These are phyloP conservation scores for Martes martes DNA, from an alignment of 2,113 vertebrate genomes.

Conservation along the genomic window DNA sequence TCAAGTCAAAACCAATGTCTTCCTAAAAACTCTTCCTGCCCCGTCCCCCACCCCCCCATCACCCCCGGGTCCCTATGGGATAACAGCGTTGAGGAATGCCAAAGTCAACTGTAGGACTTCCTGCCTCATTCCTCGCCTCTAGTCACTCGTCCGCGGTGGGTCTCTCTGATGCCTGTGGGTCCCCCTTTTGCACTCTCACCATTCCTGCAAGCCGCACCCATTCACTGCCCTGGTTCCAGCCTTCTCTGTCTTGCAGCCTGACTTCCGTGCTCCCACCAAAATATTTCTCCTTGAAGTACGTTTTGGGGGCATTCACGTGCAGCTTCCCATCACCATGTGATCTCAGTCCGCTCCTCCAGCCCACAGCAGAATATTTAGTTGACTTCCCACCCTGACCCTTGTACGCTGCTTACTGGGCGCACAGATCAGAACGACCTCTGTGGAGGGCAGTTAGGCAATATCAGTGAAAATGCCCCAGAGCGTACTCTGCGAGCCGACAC, in stretches of 20 bases:
- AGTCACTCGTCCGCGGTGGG: background rate
- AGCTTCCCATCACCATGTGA: background rate
- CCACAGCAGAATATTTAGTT: background rate
- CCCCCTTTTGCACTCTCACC: accelerated
- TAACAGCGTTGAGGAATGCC: accelerated
- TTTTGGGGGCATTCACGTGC: background rate
- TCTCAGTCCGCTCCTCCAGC: background rate
- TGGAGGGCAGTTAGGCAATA: background rate
- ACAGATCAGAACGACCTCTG: background rate
- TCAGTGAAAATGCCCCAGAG: background rate
- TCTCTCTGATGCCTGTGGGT: background rate
- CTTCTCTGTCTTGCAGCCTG: background rate
- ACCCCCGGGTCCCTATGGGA: background rate
- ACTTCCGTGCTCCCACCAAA: background rate
- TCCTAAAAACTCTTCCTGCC: background rate
- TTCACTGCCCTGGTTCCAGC: background rate
- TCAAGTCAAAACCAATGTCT: background rate
- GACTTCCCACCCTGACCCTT: background rate
- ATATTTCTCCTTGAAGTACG: background rate
- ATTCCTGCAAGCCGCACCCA: accelerated
- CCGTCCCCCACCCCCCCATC: too few relatives aligned
- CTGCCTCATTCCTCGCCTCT: background rate
- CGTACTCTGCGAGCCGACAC: background rate
- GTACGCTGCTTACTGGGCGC: accelerated
- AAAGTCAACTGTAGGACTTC: background rate